These are phyloP conservation scores for Antheraea assamensis DNA, from an alignment of 2,888 invertebrate genomes.

Conservation along the genomic window DNA sequence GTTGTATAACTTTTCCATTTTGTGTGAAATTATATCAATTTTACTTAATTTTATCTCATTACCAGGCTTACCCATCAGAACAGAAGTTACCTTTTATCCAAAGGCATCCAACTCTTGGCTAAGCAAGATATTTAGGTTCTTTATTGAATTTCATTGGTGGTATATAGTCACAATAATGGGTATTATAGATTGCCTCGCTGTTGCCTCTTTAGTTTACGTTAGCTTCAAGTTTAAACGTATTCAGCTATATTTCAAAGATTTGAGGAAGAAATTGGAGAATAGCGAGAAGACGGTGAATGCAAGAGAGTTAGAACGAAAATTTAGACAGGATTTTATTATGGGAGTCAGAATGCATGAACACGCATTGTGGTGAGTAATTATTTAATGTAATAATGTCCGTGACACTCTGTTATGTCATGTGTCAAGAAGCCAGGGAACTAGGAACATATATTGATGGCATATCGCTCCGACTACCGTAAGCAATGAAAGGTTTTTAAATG, in stretches of 20 bases:
- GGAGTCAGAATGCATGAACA: conserved; percentile 59
- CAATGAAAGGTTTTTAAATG: no score
- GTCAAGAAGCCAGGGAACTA: background rate
- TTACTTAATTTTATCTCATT: conserved; percentile 16
- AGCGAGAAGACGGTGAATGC: conserved; percentile 31
- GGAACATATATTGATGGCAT: no score
- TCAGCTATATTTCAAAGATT: conserved; percentile 45
- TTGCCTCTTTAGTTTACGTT: conserved; percentile 47
- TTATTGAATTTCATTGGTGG: conserved; percentile 58
- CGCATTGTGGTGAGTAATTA: conserved; percentile 50
- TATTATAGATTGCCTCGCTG: conserved; percentile 46
- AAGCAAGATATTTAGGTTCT: conserved; percentile 45
- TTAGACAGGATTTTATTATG: conserved; percentile 44
- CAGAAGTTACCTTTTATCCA: conserved; percentile 54
- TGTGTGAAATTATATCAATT: background rate
- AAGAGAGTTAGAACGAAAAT: conserved; percentile 38
- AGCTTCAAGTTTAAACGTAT: conserved; percentile 53
- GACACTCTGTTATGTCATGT: background rate
- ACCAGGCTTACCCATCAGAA: conserved; percentile 53
- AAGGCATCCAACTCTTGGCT: conserved; percentile 38
- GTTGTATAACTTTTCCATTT: no score
- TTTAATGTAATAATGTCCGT: background rate
- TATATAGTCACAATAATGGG: conserved; percentile 51
- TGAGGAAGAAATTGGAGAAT: conserved; percentile 38
- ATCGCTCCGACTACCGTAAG: no score